Percentiles rank a stretch among this genome's conserved stretches.
phyloP scores from a whole-genome alignment of 2,797 vertebrate species.

The Paedocypris micromegethes region DNA sequence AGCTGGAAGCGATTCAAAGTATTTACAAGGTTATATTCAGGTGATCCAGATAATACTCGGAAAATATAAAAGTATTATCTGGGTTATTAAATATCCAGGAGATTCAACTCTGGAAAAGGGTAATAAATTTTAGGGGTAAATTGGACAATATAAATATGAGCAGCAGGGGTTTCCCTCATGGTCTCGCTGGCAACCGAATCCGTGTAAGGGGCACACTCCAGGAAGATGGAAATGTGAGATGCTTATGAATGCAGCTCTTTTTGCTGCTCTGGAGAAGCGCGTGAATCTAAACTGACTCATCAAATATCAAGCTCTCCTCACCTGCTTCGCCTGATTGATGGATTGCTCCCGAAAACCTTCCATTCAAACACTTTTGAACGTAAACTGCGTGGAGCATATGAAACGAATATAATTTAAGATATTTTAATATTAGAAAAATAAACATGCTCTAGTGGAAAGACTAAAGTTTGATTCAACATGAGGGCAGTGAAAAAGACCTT shows the following conservation, averaged over 20 bases:
- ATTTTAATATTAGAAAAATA: not conserved
- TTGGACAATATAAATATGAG: slow-evolving; percentile 25
- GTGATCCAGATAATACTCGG: slow-evolving; percentile 1
- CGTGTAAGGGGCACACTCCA: slow-evolving; percentile 12
- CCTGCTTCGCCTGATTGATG: slow-evolving; percentile 27
- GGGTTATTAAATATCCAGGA: slow-evolving; percentile 22
- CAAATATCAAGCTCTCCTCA: slow-evolving; percentile 26
- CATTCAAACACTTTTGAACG: slow-evolving; percentile 15
- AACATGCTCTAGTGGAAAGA: not conserved
- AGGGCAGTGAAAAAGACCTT: too few species aligned
- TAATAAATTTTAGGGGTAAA: slow-evolving; percentile 17
- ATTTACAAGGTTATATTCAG: slow-evolving; percentile 6
- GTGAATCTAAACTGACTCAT: slow-evolving; percentile 16
- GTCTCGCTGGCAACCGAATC: not conserved
- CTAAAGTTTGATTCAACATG: not conserved
- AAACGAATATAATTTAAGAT: slow-evolving; percentile 34
- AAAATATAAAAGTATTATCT: slow-evolving; percentile 16
- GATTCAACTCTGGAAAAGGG: slow-evolving; percentile 21
- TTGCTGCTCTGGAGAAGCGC: not conserved
- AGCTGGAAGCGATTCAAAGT: slow-evolving; percentile 2
- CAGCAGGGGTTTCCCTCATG: slow-evolving; percentile 17
- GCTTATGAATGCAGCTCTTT: slow-evolving; percentile 24
- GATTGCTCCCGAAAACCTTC: slow-evolving; percentile 27
- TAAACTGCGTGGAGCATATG: slow-evolving; percentile 25
- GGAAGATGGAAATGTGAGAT: slow-evolving; percentile 3